phyloP scores from a whole-genome alignment of 2,888 invertebrate species.

The Caenorhabditis afra region DNA sequence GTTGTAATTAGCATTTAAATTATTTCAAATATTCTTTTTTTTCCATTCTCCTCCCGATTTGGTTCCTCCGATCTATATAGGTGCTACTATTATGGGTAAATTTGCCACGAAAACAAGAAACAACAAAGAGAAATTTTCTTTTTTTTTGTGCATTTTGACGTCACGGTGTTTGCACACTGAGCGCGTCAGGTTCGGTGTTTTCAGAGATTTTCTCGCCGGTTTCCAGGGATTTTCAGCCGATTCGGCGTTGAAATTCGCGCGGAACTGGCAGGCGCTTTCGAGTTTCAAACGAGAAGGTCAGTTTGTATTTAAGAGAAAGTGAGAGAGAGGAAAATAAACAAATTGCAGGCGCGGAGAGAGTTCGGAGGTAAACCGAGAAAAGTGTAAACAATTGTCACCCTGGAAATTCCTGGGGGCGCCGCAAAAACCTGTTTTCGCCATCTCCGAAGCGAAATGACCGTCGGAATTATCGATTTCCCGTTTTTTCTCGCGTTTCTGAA shows the following conservation, averaged over 20 bases:
- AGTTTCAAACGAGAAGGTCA: neutral
- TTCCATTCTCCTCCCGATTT: neutral
- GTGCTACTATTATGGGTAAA: neutral
- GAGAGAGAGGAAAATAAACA: slow-evolving; percentile 17
- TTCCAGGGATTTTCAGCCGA: slow-evolving; percentile 8
- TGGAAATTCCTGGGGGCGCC: neutral
- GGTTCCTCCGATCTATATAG: neutral
- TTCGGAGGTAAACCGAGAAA: slow-evolving; percentile 14
- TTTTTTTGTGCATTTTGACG: slow-evolving; percentile 8
- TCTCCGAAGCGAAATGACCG: neutral
- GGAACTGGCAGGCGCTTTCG: neutral
- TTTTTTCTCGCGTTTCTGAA: neutral
- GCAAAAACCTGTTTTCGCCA: slow-evolving; percentile 6
- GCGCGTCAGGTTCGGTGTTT: slow-evolving; percentile 6
- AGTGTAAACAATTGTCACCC: slow-evolving; percentile 4
- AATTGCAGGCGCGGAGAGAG: neutral
- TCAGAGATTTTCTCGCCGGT: neutral
- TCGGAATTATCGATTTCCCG: slow-evolving; percentile 3
- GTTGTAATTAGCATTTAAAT: neutral
- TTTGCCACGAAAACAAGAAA: neutral
- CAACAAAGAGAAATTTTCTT: neutral
- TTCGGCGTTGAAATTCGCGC: no score
- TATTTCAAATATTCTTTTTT: slow-evolving; percentile 2
- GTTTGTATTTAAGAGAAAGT: no score
- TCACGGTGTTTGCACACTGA: slow-evolving; percentile 26